Base-by-base conservation (phyloP, 2,888 invertebrate genomes). In the Lottia scabra region DNA sequence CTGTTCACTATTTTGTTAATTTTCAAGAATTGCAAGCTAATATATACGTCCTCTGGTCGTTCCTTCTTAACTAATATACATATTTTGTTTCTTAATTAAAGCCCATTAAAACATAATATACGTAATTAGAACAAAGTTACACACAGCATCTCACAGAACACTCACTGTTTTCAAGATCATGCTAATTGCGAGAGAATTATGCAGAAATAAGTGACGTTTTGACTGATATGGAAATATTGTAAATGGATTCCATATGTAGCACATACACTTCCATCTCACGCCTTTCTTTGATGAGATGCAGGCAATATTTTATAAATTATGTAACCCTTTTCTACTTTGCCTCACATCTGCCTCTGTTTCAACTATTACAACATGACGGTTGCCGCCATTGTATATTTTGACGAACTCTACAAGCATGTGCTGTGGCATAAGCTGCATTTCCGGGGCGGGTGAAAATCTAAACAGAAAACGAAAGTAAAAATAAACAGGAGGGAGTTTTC, bases 381-480 rank as follows among this genome's bases (percentile, higher is more conserved):
- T 56, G 19, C 56, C 56, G 23, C 56, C 56, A 56, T 56, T 56
- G 56, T 56, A 56, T 56, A 56, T 19, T 56, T 56, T 10, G 23
- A 56, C 56, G 56, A 23, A 56, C 19, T 56, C 19, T 12, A 56
- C 56, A 13, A 19, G 56, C 56, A 56, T 56, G 56, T 56, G 56
- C 56, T 56, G 19, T 56, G 56, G 56, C 19, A 56, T 23, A 56
- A 56, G 56, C 23, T 56, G 56, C 56, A 56, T 56, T 56, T 56
- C 56, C 56, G 56, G 56, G 56, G 56, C 56, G 56, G 56, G 56
- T 56, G 56, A 19, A 56, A 56, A 56, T 56, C 19, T 23, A 56
- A 56, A 56, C 56, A 56, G 19, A 23, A 56, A 56, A 56, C 56
- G 56, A 56, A 56, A 56, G 56, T 56, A 56, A 56, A 56, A 56